Conservation (phyloP, 2,888 invertebrate species). For the Drosophila antonietae region DNA sequence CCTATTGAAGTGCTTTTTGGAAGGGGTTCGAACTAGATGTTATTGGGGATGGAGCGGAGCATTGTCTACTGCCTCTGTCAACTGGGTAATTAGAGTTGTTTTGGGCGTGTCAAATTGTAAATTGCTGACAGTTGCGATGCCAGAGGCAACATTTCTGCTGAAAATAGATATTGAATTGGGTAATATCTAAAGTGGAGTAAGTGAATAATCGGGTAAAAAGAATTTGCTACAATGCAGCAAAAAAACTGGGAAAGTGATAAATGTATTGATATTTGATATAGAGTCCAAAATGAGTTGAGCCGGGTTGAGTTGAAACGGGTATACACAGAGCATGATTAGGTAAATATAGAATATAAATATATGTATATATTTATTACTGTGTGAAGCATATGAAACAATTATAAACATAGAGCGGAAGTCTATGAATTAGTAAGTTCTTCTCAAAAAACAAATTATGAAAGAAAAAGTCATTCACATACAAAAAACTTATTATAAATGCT, state of each 20-base stretch:
- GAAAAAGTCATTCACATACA: not conserved
- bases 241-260: not conserved
- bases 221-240: conserved; percentile 1
- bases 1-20: not conserved
- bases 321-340: not conserved
- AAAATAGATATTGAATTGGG: conserved; percentile 12
- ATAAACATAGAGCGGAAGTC: no score
- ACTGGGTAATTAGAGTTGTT: conserved; percentile 61
- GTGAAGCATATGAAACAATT: no score
- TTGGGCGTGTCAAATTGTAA: conserved; percentile 42
- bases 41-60: not conserved
- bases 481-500: not conserved
- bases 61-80: conserved; percentile 19
- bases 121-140: conserved; percentile 68
- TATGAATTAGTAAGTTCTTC: no score
- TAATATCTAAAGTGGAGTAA: not conserved
- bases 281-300: not conserved
- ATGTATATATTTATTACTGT: not conserved
- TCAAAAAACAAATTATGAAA: no score
- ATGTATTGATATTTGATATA: not conserved
- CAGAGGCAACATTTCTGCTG: conserved; percentile 33
- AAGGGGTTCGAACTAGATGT: not conserved
- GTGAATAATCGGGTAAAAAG: conserved; percentile 6
- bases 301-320: not conserved
- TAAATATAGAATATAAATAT: not conserved